Conservation (phyloP, 2,797 vertebrate species). For the Stomatorhinus walkeri region DNA sequence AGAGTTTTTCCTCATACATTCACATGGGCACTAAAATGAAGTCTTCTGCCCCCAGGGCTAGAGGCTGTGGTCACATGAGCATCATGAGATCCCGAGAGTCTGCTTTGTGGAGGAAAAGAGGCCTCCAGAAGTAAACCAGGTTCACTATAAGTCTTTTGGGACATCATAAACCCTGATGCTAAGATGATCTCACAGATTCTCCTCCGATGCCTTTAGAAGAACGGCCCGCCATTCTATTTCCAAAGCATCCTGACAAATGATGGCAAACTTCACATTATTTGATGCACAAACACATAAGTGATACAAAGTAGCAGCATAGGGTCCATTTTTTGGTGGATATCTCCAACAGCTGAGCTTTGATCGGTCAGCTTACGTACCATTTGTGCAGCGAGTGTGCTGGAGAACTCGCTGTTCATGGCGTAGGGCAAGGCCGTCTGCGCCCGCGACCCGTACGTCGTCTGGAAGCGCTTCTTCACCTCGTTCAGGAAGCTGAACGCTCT, state of each 20-base stretch:
- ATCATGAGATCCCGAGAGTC: conserved; percentile 18
- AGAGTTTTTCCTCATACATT: not conserved
- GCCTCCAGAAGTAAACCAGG: not conserved
- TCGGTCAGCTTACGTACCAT: conserved; percentile 74
- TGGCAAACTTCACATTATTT: not conserved
- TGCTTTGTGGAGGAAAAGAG: not conserved
- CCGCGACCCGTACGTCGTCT: conserved; percentile 91
- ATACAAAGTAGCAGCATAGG: not conserved
- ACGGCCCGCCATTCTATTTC: not conserved
- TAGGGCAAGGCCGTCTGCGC: conserved; percentile 97
- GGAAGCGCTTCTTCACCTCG: conserved; percentile 92
- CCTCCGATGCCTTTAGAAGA: not conserved
- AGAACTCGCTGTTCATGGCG: conserved; percentile 99
- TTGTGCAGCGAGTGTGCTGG: conserved; percentile 85
- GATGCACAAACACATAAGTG: not conserved
- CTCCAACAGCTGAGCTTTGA: not conserved
- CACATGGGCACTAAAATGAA: not conserved
- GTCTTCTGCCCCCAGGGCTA: not conserved
- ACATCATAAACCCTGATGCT: not conserved
- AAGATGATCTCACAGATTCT: not conserved
- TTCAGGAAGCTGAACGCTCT: conserved; percentile 90
- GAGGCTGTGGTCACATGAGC: not conserved
- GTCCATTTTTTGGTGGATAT: not conserved
- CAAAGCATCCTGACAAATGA: not conserved
- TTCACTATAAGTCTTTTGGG: not conserved